Percentiles rank a stretch among this genome's conserved stretches.
Evolutionary conservation across 2,113 vertebrate species (phyloP).

Genomic region (Pyrgilauda ruficollis): DNA sequence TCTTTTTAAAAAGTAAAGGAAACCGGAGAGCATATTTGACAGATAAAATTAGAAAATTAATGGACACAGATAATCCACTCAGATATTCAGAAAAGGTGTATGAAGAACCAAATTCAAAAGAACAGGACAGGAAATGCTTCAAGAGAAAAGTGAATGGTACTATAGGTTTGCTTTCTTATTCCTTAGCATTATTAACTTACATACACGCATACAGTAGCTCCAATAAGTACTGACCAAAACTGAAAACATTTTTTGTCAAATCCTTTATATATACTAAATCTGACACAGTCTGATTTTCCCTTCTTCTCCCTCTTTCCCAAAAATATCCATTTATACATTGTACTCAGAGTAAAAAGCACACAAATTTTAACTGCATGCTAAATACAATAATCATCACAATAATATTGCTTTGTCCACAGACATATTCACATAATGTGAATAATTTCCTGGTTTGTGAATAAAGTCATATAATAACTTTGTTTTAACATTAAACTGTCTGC

Average conservation of each 20-base stretch:
- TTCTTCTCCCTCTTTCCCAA: neutral
- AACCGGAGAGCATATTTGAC: conserved; percentile 28
- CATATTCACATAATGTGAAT: neutral
- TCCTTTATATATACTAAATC: neutral
- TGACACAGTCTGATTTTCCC: neutral
- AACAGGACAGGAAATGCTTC: neutral
- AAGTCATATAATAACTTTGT: neutral
- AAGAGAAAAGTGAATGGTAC: neutral
- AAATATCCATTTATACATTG: neutral
- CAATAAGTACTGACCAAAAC: neutral
- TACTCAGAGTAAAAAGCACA: neutral
- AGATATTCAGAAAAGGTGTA: neutral
- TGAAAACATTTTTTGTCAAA: neutral
- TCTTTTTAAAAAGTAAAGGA: conserved; percentile 47
- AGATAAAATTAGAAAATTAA: conserved; percentile 61
- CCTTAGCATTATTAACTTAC: neutral
- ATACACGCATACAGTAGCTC: neutral
- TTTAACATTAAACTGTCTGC: neutral
- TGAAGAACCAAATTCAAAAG: neutral
- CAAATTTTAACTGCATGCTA: conserved; percentile 3
- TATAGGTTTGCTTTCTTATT: neutral
- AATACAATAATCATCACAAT: neutral
- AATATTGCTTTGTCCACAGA: neutral
- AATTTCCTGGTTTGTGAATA: neutral
- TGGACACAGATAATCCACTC: conserved; percentile 22